These are phyloP conservation scores for Oopsacas minuta DNA, from an alignment of 37 sponge, comb jelly and placozoan genomes.

Conservation along the genomic window DNA sequence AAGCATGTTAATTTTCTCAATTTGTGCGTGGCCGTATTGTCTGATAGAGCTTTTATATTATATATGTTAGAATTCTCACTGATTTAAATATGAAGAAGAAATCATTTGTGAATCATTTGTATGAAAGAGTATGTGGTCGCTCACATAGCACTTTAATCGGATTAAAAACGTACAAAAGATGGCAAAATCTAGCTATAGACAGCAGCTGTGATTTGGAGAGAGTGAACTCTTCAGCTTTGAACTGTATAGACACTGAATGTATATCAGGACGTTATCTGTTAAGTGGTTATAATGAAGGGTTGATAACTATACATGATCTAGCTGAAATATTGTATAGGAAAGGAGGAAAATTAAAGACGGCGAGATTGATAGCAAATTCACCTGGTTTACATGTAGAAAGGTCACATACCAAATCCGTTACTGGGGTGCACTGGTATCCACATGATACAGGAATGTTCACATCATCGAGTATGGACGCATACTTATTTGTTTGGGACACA, in stretches of 20 bases:
- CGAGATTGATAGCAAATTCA: neutral
- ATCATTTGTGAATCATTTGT: neutral
- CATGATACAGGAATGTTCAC: constrained; percentile 19
- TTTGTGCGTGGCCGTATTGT: too few relatives aligned
- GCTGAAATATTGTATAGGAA: neutral
- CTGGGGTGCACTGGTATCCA: neutral
- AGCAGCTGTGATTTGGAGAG: neutral
- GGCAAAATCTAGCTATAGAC: neutral
- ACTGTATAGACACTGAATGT: neutral
- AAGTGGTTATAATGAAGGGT: neutral
- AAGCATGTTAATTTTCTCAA: too few relatives aligned
- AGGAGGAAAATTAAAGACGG: neutral
- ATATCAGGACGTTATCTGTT: neutral
- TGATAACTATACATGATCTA: neutral
- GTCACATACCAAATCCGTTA: neutral
- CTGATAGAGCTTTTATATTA: too few relatives aligned
- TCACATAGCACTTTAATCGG: neutral
- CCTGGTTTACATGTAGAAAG: neutral
- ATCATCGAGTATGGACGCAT: neutral
- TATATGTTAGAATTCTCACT: too few relatives aligned
- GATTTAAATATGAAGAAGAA: neutral
- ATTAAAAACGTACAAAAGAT: neutral
- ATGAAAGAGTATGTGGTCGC: neutral
- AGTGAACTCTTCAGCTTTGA: neutral
- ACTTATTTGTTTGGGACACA: neutral